Evolutionary conservation across 1,140 invertebrate species (phyloP), one percentile per base, ranked within the genome.

Genomic region (Tetragonula clypearis): DNA sequence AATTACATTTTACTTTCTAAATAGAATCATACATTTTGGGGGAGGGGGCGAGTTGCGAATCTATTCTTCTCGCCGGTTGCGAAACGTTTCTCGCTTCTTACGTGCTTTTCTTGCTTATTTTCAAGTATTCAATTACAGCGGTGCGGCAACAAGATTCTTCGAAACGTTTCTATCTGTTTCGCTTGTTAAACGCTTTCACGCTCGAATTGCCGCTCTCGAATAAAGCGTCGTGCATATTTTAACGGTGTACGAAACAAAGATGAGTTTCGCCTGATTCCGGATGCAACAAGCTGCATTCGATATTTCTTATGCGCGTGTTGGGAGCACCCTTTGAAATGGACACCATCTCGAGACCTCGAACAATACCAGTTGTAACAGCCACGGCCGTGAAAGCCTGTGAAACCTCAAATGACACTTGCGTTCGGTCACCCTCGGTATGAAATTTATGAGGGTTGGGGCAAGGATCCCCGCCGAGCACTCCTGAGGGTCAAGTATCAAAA

Each of bases 381-480:
- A 11, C 21, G 21, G 19, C 35, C 17, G 49, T 65, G 58, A 62
- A 62, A 77, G 58, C 58, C 30, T 77, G 17, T 26, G 49, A 77
- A 77, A 65, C 75, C 75, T 21, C 75, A 62, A 77, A 77, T 77
- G 75, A 49, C 75, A 77, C 75, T 77, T 77, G 49, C 17, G 58
- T 65, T 62, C 15, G 60, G 17, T 26, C 75, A 77, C 58, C 75
- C 75, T 65, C 56, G 17, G 23, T 65, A 77, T 62, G 35, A 49
- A 77, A 65, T 9, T 41, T 77, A 62, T 62, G 62, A 62, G n/a
- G 58, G 58, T 23, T 60, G 21, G 41, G 6, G 23, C 23, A 49
- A 26, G 30, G 23, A 23, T 30, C 75, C 58, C 75, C 58, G 35
- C 49, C 12, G 75, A 12, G 75, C 60, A 15, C 75, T 62, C n/a